Base-by-base conservation (phyloP, 1,140 invertebrate species). In the Chironomus striatipennis region DNA sequence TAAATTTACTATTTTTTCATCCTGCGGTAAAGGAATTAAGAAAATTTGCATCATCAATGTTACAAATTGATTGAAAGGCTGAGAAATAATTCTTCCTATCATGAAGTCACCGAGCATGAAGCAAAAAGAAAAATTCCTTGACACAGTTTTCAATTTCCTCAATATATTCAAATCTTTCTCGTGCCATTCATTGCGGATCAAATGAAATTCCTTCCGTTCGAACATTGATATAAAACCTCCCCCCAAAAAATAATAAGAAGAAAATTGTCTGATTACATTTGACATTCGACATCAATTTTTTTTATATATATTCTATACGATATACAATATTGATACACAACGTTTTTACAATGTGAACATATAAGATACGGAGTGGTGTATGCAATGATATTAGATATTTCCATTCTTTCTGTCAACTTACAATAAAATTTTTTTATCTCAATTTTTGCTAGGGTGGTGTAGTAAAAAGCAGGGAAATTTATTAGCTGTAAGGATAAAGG, bases 201-300 rank as follows among this genome's bases (percentile, higher is more conserved):
- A 57, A 57, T 57, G 47, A 57, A 57, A 57, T 57, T 57, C 24
- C 24, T 34, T 47, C n/a, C 47, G n/a, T 57, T 57, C 43, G 43
- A 47, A 47, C 1, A 47, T 57, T 57, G 4, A 57, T 15, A 57
- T 12, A 57, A 57, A 57, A n/a, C 47, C 24, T 34, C 24, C 24
- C 5, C 24, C 24, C 24, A 5, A 34, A 34, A 34, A 34, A 34
- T 2, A 34, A 34, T 5, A 57, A 57, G 47, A 15, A 57, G 12
- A 57, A 47, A 57, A 57, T 57, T 57, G 47, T 57, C 47, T 57
- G 47, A 57, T 57, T 57, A 57, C 47, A n/a, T 57, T 57, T 57
- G 47, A 57, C 47, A 57, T 57, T 57, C 12, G 47, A 57, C 47
- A 57, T 57, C 47, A 57, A 57, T 57, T 57, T 57, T 57, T n/a